phyloP scores from a whole-genome alignment of 30 jellyfish, hydroid and myxozoan genomes.

The Turritopsis rubra region DNA sequence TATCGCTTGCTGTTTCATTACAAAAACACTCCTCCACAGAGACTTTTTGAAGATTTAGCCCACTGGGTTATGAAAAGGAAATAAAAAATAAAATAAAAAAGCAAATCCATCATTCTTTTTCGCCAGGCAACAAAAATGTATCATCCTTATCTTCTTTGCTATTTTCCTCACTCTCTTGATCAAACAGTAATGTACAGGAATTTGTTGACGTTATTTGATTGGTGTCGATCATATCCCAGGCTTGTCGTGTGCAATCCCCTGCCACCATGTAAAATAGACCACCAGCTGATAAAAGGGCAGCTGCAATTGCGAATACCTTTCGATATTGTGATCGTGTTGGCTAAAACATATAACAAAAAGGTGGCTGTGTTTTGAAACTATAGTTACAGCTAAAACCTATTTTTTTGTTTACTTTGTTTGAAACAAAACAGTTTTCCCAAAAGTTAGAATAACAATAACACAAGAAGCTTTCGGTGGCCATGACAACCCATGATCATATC shows the following conservation, averaged over 20 bases:
- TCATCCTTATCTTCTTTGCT: neutral
- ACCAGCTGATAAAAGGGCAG: conserved; percentile 44
- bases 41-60: too few relatives aligned
- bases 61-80: too few relatives aligned
- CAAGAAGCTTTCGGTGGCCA: too few relatives aligned
- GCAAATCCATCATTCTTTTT: neutral
- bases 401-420: too few relatives aligned
- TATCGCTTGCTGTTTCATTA: too few relatives aligned
- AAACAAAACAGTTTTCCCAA: too few relatives aligned
- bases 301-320: conserved; percentile 50
- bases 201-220: neutral
- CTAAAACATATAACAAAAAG: conserved; percentile 22
- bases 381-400: too few relatives aligned
- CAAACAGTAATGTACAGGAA: neutral
- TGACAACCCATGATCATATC: too few relatives aligned
- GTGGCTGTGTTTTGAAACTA: too few relatives aligned
- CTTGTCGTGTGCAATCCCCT: conserved; percentile 46
- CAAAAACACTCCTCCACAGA: too few relatives aligned
- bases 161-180: neutral
- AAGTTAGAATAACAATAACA: too few relatives aligned
- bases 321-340: conserved; percentile 74
- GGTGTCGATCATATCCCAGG: conserved; percentile 36
- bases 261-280: conserved; percentile 34
- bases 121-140: neutral
- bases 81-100: too few relatives aligned